Base-by-base conservation (phyloP, 2,113 vertebrate species). In the Hemicordylus capensis region DNA sequence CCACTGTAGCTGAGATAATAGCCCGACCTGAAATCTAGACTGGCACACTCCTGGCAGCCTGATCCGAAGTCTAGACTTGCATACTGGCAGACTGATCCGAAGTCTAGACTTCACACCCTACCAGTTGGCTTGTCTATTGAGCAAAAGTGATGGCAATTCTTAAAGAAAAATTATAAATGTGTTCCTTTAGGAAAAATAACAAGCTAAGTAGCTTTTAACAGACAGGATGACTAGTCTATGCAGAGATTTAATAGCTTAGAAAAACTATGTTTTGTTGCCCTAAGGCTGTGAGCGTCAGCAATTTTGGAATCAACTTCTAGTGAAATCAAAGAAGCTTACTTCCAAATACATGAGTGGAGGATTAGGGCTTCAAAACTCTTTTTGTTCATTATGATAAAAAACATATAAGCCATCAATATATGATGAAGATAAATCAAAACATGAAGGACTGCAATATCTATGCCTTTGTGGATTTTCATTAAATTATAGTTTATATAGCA, bases 1-100 rank as follows among this genome's bases (percentile, higher is more conserved):
- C 67, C 81, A 82, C 89, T 48, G 87, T 74, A 24, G 73, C 81
- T 37, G 81, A 88, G 81, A 48, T 87, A 8, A 76, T 77, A 48
- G 37, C 3, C 44, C 4, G 48, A 22, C 15, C 61, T 26, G 7
- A 56, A 72, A n/a, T 51, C 54, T 46, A 70, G 76, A 80, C 66
- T 79, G 9, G 39, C 19, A 46, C n/a, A n/a, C n/a, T 44, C 3
- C 39, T 22, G 37, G 56, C 31, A 37, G 31, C 4, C 26, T 24
- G 42, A n/a, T 22, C 75, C 17, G 4, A 51, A 63, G 22, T 61
- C 54, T 24, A 37, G 37, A 78, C 37, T 46, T 31, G 24, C 15
- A 31, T 39, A 12, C 51, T 37, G 54, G 39, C 20, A n/a, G 20
- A 1, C 1, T 26, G 20, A 34, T 37, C 56, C 17, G 54, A 77